Evolutionary conservation across 2,113 vertebrate species (phyloP).

Genomic region (Oncorhynchus mykiss): DNA sequence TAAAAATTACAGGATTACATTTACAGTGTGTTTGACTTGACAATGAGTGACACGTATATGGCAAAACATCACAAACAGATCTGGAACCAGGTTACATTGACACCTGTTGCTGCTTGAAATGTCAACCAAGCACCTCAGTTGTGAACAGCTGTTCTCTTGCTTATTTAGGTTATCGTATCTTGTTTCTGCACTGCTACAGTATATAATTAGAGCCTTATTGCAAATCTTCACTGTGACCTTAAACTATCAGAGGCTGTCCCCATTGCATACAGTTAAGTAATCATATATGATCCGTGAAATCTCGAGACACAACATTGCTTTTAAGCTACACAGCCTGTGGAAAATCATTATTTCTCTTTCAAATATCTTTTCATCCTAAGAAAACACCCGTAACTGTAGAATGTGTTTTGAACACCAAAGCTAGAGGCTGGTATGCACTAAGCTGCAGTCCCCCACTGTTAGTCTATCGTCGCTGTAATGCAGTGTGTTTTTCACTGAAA

Average conservation of each 20-base stretch:
- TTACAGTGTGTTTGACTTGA: too few relatives aligned
- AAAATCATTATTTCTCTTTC: not conserved
- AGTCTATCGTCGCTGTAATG: slow-evolving; percentile 18
- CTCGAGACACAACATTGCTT: not conserved
- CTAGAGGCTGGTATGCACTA: slow-evolving; percentile 18
- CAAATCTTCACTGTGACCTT: not conserved
- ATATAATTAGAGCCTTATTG: not conserved
- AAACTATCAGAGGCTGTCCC: not conserved
- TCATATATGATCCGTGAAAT: not conserved
- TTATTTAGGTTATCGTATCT: too few relatives aligned
- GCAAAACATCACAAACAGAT: too few relatives aligned
- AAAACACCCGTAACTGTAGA: slow-evolving; percentile 22
- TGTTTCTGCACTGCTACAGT: too few relatives aligned
- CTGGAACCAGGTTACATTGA: too few relatives aligned
- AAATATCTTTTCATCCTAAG: slow-evolving; percentile 8
- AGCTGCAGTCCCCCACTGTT: slow-evolving; percentile 40
- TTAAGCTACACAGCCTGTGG: not conserved
- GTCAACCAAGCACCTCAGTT: too few relatives aligned
- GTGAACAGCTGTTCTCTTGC: too few relatives aligned
- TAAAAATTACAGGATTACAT: too few relatives aligned
- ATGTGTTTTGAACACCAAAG: slow-evolving; percentile 23
- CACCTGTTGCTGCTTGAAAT: too few relatives aligned
- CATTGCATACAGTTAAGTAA: not conserved
- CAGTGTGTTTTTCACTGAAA: too few relatives aligned
- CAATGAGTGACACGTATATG: too few relatives aligned